These are phyloP conservation scores for Synanthedon formicaeformis DNA, from an alignment of 2,888 invertebrate species.

Conservation along the genomic window DNA sequence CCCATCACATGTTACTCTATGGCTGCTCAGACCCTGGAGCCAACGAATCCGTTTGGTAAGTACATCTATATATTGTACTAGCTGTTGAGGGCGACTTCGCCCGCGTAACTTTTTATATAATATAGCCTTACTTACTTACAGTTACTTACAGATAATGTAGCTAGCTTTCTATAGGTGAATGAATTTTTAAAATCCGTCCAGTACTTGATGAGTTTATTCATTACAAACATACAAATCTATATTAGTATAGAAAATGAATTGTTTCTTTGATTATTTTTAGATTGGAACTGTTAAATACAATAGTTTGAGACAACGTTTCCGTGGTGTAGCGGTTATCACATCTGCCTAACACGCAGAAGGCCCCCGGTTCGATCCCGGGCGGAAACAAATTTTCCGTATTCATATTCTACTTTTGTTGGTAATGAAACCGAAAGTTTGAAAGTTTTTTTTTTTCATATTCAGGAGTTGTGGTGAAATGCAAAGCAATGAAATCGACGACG, in stretches of 20 bases:
- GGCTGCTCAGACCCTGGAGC: slow-evolving; percentile 87
- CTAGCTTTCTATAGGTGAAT: no score
- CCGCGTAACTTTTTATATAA: no score
- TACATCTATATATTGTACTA: slow-evolving; percentile 5
- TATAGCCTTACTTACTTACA: no score
- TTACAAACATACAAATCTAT: no score
- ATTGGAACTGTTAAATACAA: not conserved
- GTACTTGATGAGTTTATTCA: no score
- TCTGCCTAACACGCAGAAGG: slow-evolving; percentile 93
- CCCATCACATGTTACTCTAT: slow-evolving; percentile 94
- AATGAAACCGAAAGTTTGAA: no score
- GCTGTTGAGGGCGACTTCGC: no score
- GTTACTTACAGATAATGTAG: no score
- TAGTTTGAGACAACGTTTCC: slow-evolving; percentile 67
- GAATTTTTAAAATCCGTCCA: no score
- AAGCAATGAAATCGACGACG: slow-evolving; percentile 47
- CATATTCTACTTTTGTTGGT: no score
- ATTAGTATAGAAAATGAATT: no score
- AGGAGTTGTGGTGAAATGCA: slow-evolving; percentile 97
- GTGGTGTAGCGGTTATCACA: slow-evolving; percentile 93
- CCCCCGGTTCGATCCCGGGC: slow-evolving; percentile 92
- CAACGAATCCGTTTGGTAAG: slow-evolving; percentile 79
- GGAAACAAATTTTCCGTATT: slow-evolving; percentile 71
- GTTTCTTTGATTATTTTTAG: not conserved
- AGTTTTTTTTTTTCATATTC: slow-evolving; percentile 11